Conservation (phyloP, 2,888 invertebrate species). For the Tetranychus piercei region DNA sequence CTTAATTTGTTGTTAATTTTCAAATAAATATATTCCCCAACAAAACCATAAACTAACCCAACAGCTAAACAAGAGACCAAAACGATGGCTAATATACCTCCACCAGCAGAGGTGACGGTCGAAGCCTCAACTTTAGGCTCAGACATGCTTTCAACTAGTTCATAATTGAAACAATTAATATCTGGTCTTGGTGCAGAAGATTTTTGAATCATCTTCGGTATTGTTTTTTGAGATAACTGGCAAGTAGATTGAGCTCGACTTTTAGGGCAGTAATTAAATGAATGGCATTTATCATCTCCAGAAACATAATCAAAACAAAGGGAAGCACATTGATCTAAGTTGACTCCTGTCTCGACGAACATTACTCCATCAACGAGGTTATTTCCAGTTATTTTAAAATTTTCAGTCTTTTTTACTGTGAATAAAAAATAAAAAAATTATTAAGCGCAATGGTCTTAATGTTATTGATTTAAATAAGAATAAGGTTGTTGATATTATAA, state of each 20-base stretch:
- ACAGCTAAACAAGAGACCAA: not conserved
- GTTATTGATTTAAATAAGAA: too few species aligned
- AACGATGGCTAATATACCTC: not conserved
- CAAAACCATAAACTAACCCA: not conserved
- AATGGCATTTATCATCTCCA: not conserved
- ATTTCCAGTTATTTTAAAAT: not conserved
- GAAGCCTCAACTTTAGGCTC: not conserved
- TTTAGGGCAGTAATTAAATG: conserved; percentile 1
- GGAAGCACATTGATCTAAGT: not conserved
- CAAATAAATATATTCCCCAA: not conserved
- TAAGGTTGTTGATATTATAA: not conserved
- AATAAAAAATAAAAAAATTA: not conserved
- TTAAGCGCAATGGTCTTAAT: not conserved
- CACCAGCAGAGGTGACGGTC: not conserved
- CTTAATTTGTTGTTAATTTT: not conserved
- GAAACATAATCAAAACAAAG: not conserved
- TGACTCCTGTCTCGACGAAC: not conserved
- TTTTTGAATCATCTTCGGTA: not conserved
- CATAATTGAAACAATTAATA: not conserved
- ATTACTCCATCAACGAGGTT: not conserved
- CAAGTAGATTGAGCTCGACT: not conserved
- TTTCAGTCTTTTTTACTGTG: not conserved
- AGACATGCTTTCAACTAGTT: not conserved
- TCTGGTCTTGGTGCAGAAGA: not conserved
- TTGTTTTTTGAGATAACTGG: not conserved